Percentiles rank a stretch among this genome's conserved stretches.
Evolutionary conservation across 2,888 invertebrate genomes (phyloP).

Genomic region (Argyresthia albistria): DNA sequence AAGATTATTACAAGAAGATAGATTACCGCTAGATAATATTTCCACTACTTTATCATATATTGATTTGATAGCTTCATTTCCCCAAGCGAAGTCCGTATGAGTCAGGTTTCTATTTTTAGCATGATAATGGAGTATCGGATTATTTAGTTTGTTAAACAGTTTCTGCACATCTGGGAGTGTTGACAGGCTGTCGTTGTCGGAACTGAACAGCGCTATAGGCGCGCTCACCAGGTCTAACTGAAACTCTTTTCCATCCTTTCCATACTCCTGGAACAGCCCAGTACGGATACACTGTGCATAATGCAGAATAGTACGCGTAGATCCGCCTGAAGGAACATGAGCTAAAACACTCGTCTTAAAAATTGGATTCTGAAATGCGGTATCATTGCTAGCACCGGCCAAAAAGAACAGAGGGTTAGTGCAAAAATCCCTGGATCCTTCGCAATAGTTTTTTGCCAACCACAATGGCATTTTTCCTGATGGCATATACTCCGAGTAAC

Average conservation of each 20-base stretch:
- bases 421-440: constrained; percentile 29
- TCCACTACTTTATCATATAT: no score
- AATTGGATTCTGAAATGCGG: constrained; percentile 18
- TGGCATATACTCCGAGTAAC: constrained; percentile 81
- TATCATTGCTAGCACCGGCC: constrained; percentile 26
- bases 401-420: constrained; percentile 43
- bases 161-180: constrained; percentile 31
- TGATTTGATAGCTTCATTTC: constrained; percentile 6
- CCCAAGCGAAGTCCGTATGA: constrained; percentile 48
- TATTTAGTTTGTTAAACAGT: constrained; percentile 32
- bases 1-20: no score
- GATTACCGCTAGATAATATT: no score
- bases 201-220: constrained; percentile 39
- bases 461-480: constrained; percentile 30
- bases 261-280: constrained; percentile 38
- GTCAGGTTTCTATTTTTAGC: constrained; percentile 30
- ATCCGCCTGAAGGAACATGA: constrained; percentile 44
- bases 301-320: constrained; percentile 42
- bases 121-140: constrained; percentile 39
- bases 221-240: constrained; percentile 24
- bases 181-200: constrained; percentile 38
- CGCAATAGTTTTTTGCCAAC: constrained; percentile 30
- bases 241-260: constrained; percentile 23
- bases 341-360: constrained; percentile 20
- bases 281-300: constrained; percentile 17